Evolutionary conservation across 2,888 invertebrate species (phyloP), one percentile per base, ranked within the genome.

Genomic region (Creontiades dilutus): DNA sequence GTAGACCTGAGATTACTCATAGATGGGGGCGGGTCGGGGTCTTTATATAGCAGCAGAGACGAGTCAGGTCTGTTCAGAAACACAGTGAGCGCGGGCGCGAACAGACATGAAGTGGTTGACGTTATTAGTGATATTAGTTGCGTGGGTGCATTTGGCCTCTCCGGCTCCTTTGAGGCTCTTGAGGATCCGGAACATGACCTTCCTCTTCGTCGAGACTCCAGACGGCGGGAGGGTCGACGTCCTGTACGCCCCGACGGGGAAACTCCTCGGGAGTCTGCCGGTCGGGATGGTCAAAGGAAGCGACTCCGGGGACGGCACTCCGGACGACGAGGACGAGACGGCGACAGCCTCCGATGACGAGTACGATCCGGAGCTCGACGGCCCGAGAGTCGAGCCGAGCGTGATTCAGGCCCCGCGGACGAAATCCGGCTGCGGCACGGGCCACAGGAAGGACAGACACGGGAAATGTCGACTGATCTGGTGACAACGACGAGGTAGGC

Each of bases 341-440:
- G 37, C 37, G 37, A 37, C 37, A 7, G 37, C 37, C 7, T 0
- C 52, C 48, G 86, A 47, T 0, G 48, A 76, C 12, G 88, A 76
- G 55, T 47, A 52, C 80, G 80, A 78, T 55, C 88, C 88, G 7
- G 52, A 48, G 47, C 52, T 88, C 52, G 88, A 88, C 57, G 88
- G 55, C 7, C 88, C 88, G 12, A 4, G 88, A n/a, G 78, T 78
- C 13, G 88, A 80, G 14, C 27, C 78, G 88, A 88, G 80, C 80
- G 80, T 88, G 78, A 88, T 88, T 9, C 88, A 88, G n/a, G 88
- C 88, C 19, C 88, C 88, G 12, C 78, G 61, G 14, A 48, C 78
- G 78, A 78, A 78, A 55, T 52, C 88, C 27, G 52, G 78, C 4
- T 88, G 88, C 80, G 78, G 37, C 3, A 16, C 14, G n/a, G 88